A percentile compares a stretch with the other conserved stretches of the same genome.
Evolutionary conservation across 2,888 invertebrate genomes (phyloP).

Genomic region (Drosophila melanosoma): DNA sequence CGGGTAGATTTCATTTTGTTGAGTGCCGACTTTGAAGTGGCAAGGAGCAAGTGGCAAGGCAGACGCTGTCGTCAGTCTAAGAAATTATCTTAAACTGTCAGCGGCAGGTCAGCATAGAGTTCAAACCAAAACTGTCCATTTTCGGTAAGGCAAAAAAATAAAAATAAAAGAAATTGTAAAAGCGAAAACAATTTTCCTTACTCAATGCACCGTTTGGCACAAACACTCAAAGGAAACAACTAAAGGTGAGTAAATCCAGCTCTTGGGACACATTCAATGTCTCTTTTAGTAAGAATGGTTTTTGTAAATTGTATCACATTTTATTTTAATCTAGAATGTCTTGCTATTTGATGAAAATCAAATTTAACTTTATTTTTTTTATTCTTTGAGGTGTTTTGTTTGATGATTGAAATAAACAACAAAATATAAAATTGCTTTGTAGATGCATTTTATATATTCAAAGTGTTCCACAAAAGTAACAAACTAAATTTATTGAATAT

Average conservation of each 20-base stretch:
- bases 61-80: conserved; percentile 10
- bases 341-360: conserved; percentile 19
- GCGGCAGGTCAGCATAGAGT: conserved; percentile 30
- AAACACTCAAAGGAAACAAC: conserved; percentile 33
- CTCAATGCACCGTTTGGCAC: conserved; percentile 24
- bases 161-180: conserved; percentile 2
- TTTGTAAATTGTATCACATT: conserved; percentile 41
- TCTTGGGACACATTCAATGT: conserved; percentile 61
- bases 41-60: conserved; percentile 11
- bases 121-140: too few relatives aligned
- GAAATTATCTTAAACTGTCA: conserved; percentile 59
- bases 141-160: too few relatives aligned
- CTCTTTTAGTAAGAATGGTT: conserved; percentile 25
- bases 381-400: background rate
- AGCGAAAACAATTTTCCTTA: conserved; percentile 57
- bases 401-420: background rate
- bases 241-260: conserved; percentile 55
- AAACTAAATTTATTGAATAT: background rate
- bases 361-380: background rate
- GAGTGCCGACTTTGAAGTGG: conserved; percentile 5
- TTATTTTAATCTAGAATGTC: conserved; percentile 29
- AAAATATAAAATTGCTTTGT: background rate
- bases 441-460: background rate
- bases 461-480: background rate
- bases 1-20: conserved; percentile 14